Evolutionary conservation across 2,888 invertebrate species (phyloP).

Genomic region (Leptinotarsa haldemani): DNA sequence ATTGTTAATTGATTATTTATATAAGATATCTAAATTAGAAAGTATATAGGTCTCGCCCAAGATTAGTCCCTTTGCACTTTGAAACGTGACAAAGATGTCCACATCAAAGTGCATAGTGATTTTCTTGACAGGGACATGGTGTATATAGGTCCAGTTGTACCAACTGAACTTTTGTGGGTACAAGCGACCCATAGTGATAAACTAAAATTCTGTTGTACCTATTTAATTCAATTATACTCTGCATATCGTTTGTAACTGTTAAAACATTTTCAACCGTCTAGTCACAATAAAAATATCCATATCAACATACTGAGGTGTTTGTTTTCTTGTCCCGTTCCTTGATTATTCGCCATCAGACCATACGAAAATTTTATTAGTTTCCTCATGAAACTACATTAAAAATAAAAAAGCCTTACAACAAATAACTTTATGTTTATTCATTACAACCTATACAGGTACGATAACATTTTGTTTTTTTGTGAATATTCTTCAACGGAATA

Average conservation of each 20-base stretch:
- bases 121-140: background rate
- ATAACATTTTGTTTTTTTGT: no score
- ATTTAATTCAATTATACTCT: conserved; percentile 63
- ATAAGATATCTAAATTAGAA: conserved; percentile 58
- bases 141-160: conserved; percentile 26
- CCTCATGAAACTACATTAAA: no score
- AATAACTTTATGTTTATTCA: no score
- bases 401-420: no score
- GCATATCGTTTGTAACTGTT: conserved; percentile 73
- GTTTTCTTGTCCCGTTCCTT: background rate
- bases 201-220: conserved; percentile 56
- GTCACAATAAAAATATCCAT: conserved; percentile 72
- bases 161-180: conserved; percentile 23
- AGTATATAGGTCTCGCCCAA: conserved; percentile 1
- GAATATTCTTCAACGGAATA: no score
- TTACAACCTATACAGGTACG: no score
- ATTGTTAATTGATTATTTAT: conserved; percentile 53
- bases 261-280: conserved; percentile 74
- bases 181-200: conserved; percentile 55
- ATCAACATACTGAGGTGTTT: conserved; percentile 40
- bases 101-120: background rate
- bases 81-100: background rate
- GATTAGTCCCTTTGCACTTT: background rate
- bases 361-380: no score
- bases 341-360: no score